Evolutionary conservation across 2,888 invertebrate genomes (phyloP).

Genomic region (Nemurella pictetii): DNA sequence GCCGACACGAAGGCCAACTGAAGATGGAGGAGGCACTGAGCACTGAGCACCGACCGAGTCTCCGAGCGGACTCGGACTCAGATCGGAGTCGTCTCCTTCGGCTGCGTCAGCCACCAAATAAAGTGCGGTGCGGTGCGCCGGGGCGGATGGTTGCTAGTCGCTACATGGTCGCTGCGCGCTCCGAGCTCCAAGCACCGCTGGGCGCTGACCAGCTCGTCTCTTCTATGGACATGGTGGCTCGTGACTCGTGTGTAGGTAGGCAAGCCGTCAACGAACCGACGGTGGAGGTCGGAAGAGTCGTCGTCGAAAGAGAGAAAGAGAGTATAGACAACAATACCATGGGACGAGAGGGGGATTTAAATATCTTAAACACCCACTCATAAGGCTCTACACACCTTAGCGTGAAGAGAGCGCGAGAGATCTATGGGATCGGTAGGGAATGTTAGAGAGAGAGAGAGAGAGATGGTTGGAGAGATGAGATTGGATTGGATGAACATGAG

Average conservation of each 20-base stretch:
- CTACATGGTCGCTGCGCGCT: no score
- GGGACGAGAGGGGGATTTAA: constrained; percentile 19
- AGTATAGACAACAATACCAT: constrained; percentile 15
- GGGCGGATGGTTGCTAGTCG: not conserved
- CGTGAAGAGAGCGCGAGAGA: not conserved
- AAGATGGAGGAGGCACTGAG: not conserved
- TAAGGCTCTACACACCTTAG: constrained; percentile 22
- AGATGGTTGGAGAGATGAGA: constrained; percentile 9
- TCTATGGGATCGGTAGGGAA: constrained; percentile 1
- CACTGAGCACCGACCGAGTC: no score
- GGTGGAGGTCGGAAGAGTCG: not conserved
- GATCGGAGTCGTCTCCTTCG: not conserved
- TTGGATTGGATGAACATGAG: constrained; percentile 13
- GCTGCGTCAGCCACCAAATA: constrained; percentile 12
- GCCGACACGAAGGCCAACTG: not conserved
- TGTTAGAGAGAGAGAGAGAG: not conserved
- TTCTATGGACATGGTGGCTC: not conserved
- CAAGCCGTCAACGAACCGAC: not conserved
- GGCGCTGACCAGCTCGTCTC: not conserved
- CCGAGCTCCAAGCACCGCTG: not conserved
- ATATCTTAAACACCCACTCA: constrained; percentile 26
- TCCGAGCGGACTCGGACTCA: no score
- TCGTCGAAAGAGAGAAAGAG: not conserved
- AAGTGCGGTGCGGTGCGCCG: not conserved
- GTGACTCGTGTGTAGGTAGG: constrained; percentile 4